phyloP scores from a whole-genome alignment of 2,113 vertebrate genomes.

The Gopherus evgoodei region DNA sequence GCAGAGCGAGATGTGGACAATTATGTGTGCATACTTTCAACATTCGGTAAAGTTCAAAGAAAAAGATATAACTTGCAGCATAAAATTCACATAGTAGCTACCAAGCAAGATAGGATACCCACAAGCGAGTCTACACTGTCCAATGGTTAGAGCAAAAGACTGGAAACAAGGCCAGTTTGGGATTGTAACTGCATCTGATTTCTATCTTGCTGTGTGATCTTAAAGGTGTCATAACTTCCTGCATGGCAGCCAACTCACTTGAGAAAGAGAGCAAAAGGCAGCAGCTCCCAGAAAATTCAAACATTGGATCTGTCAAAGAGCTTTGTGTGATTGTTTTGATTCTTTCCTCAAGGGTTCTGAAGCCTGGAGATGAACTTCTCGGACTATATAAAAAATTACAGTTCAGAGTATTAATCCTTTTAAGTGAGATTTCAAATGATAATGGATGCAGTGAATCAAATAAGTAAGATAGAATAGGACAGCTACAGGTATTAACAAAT shows the following conservation, averaged over 20 bases:
- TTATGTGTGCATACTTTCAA: background rate
- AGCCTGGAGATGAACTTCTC: constrained; percentile 43
- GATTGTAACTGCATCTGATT: background rate
- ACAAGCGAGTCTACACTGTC: background rate
- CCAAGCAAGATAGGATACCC: background rate
- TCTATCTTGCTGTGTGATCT: background rate
- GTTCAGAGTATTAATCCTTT: constrained; percentile 55
- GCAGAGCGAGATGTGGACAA: background rate
- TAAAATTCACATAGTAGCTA: background rate
- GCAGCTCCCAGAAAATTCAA: background rate
- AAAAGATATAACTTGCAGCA: background rate
- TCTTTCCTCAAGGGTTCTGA: background rate
- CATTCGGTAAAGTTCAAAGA: background rate
- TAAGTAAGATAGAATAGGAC: constrained; percentile 27
- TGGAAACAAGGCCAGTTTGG: background rate
- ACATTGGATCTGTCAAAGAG: background rate
- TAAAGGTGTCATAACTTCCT: background rate
- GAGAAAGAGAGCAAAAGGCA: background rate
- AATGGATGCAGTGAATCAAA: constrained; percentile 15
- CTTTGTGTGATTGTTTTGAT: constrained; percentile 1
- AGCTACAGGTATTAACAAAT: constrained; percentile 28
- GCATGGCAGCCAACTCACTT: background rate
- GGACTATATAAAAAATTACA: constrained; percentile 5
- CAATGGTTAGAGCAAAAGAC: accelerated
- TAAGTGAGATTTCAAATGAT: constrained; percentile 55